Base-by-base conservation (phyloP, 2,797 vertebrate genomes). In the Bradypodion pumilum region DNA sequence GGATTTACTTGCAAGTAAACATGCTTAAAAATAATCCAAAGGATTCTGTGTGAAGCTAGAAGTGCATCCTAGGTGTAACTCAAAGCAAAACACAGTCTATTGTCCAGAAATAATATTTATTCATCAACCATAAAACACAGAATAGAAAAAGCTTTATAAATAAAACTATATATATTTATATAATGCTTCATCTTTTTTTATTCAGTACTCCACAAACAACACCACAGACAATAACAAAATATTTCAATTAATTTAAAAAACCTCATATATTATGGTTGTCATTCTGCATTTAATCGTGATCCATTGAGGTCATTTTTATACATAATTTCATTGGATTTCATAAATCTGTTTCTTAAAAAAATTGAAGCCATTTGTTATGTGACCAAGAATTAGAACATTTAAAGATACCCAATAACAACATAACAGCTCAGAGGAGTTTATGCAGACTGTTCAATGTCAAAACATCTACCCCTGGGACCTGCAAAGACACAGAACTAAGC, bases 141-240 rank as follows among this genome's bases (percentile, higher is more conserved):
- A 93, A 95, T 95, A 95, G 94, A 95, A 96, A 96, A 95, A 93
- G 87, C 92, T 93, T 95, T 95, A 84, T 96, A 95, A 96, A 94
- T 95, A 96, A 96, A 96, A 97, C 95, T 95, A 96, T 95, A 93
- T 93, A 91, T 89, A 88, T 90, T 94, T 95, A 94, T 93, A 95
- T 95, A 95, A 96, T 96, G 96, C 95, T 97, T 96, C 94, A 96
- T 56, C 52, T 56, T 96, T 88, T 92, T 78, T 95, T 95, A 94
- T 96, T 95, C 0, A 84, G 81, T 95, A 96, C 95, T 95, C 90
- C 96, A 97, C 96, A 93, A 94, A 93, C 92, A 95, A 81, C 96
- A 95, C 92, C 94, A 96, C 94, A 96, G 95, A 97, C 95, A 93
- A 94, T 96, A 97, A 96, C 95, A 96, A 97, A 96, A 96, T 96